Evolutionary conservation across 2,797 vertebrate species (phyloP).

Genomic region (Helostoma temminkii): DNA sequence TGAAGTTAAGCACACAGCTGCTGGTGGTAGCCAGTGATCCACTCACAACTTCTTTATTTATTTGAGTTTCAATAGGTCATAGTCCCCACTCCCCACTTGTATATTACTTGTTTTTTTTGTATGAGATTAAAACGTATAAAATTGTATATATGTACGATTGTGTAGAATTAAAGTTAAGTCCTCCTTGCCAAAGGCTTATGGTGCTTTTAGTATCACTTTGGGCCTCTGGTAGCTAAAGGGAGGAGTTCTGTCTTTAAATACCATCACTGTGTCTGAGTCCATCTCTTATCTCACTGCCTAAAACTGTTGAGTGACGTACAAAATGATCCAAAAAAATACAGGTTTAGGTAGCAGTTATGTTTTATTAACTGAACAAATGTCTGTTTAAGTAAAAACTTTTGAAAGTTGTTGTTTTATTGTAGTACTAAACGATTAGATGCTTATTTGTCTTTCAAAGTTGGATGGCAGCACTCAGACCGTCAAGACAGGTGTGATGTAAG

Average conservation of each 20-base stretch:
- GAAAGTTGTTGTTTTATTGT: neutral
- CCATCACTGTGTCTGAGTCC: conserved; percentile 31
- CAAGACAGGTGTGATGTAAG: neutral
- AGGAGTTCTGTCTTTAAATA: conserved; percentile 55
- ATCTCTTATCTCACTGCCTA: conserved; percentile 26
- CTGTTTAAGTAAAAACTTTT: neutral
- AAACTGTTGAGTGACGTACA: conserved; percentile 2
- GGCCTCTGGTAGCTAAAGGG: conserved; percentile 46
- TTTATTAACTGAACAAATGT: too few species aligned
- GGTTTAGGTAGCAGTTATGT: too few species aligned
- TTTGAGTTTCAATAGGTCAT: conserved; percentile 65
- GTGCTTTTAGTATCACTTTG: conserved; percentile 39
- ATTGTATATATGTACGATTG: conserved; percentile 87
- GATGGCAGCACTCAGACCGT: neutral
- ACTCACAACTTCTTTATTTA: conserved; percentile 71
- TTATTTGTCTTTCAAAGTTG: neutral
- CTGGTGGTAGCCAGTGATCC: conserved; percentile 38
- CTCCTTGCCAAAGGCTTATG: conserved; percentile 69
- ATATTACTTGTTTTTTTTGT: conserved; percentile 80
- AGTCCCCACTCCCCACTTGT: conserved; percentile 55
- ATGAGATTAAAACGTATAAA: conserved; percentile 83
- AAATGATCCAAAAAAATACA: neutral
- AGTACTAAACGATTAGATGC: neutral
- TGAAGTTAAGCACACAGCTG: conserved; percentile 71
- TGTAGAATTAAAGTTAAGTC: conserved; percentile 86